phyloP scores from a whole-genome alignment of 2,888 invertebrate species.

The Actias luna region DNA sequence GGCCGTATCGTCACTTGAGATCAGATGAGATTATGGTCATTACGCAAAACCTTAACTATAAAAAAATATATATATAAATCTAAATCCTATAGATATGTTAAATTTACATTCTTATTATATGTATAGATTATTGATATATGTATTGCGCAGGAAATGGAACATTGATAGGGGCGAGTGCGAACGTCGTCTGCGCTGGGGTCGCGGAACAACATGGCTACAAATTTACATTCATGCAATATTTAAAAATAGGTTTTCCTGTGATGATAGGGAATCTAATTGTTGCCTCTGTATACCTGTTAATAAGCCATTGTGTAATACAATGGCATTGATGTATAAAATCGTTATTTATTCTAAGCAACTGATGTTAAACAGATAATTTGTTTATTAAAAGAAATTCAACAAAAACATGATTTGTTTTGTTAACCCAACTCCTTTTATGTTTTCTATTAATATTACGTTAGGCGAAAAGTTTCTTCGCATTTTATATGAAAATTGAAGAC shows the following conservation, averaged over 20 bases:
- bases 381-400: neutral
- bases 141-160: conserved; percentile 90
- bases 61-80: too few relatives aligned
- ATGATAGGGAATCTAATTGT: conserved; percentile 82
- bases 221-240: conserved; percentile 86
- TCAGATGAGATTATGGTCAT: too few relatives aligned
- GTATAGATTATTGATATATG: too few relatives aligned
- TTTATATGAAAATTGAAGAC: too few relatives aligned
- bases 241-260: conserved; percentile 88
- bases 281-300: conserved; percentile 79
- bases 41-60: too few relatives aligned
- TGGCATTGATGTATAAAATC: conserved; percentile 57
- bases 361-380: too few relatives aligned
- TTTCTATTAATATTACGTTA: too few relatives aligned
- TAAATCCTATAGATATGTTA: too few relatives aligned
- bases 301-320: conserved; percentile 80
- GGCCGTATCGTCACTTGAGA: too few relatives aligned
- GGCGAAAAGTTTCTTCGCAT: too few relatives aligned
- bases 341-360: neutral
- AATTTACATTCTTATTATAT: too few relatives aligned
- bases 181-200: conserved; percentile 89
- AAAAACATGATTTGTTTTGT: neutral
- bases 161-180: conserved; percentile 88
- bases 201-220: conserved; percentile 90
- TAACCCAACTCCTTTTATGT: too few relatives aligned